Base-by-base conservation (phyloP, 2,113 vertebrate genomes). In the Theristicus caerulescens region DNA sequence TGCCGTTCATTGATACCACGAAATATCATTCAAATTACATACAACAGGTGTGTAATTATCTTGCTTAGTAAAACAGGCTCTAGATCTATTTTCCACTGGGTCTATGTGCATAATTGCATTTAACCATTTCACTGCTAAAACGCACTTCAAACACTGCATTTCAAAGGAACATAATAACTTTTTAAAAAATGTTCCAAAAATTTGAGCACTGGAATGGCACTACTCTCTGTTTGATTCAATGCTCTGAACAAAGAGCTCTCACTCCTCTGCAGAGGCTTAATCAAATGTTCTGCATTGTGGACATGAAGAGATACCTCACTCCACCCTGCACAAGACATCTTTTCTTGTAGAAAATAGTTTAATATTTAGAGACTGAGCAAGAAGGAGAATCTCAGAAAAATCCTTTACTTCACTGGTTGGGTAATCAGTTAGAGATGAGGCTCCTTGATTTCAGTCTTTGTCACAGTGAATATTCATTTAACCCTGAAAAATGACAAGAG, bases 1-100 rank as follows among this genome's bases (percentile, higher is more conserved):
- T 86, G 49, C 85, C 84, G 76, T 92, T 95, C 72, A 81, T 61
- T 81, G 86, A 76, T 72, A 76, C 6, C 26, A 57, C 4, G 2
- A 90, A 92, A 82, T 85, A 79, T 78, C n/a, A 88, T 88, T 95
- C 31, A 88, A 93, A 93, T 93, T 74, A 46, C 31, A 42, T 47
- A 83, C 76, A 82, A 79, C 27, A 88, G 22, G 4, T 55, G 27
- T 79, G 54, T n/a, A 87, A 91, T 77, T 95, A 82, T 69, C 70
- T 65, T 84, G 36, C 65, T 73, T 85, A 52, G 62, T 73, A 82
- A 95, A 95, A 72, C 4, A 73, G 58, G 27, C 13, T 82, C 29
- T 51, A 89, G 52, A 76, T 47, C 49, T 65, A 58, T 85, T 87
- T 95, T 91, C 34, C 34, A 15, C 42, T 42, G 15, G 76, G 29